Percentiles rank a stretch among this genome's conserved stretches.
Evolutionary conservation across 2,797 vertebrate genomes (phyloP).

Genomic region (Spinus olivaceus): DNA sequence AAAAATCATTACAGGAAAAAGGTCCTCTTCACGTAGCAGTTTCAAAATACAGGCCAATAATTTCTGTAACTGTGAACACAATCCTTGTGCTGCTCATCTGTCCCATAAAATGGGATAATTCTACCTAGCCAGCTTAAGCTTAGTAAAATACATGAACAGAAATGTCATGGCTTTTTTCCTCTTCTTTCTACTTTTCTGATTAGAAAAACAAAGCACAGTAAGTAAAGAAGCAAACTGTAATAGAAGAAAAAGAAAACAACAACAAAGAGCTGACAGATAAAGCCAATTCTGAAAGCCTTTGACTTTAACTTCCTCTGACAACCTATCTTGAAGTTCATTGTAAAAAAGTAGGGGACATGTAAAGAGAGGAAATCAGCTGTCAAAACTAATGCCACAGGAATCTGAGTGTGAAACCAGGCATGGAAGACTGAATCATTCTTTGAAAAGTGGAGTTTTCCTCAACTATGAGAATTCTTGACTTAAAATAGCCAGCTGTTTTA

Average conservation of each 20-base stretch:
- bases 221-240: not conserved
- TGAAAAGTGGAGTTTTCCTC: not conserved
- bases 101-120: not conserved
- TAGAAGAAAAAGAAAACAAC: not conserved
- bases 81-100: not conserved
- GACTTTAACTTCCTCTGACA: not conserved
- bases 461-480: not conserved
- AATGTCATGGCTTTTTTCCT: not conserved
- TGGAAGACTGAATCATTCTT: not conserved
- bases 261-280: not conserved
- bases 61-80: not conserved
- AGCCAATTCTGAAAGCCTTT: not conserved
- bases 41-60: not conserved
- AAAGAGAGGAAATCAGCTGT: not conserved
- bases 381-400: not conserved
- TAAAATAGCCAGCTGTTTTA: not conserved
- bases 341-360: not conserved
- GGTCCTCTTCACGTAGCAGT: not conserved
- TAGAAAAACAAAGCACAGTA: not conserved
- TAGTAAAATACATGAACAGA: not conserved
- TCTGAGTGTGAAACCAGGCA: not conserved
- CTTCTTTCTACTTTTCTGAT: not conserved
- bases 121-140: not conserved
- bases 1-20: not conserved
- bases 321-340: not conserved